These are phyloP conservation scores for Aethes cnicana DNA, from an alignment of 2,888 invertebrate species.

Conservation along the genomic window DNA sequence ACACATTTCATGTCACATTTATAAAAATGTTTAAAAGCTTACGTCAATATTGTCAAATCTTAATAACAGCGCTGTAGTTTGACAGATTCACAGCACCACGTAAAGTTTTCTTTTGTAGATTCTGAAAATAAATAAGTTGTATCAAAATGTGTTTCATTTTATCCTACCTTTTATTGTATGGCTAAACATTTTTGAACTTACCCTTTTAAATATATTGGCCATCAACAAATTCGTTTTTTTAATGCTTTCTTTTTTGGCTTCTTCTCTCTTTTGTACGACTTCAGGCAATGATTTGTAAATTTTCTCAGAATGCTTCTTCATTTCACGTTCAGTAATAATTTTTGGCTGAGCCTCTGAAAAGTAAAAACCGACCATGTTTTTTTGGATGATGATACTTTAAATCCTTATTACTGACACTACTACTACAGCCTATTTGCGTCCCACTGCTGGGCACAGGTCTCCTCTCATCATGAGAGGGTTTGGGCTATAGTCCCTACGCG, in stretches of 20 bases:
- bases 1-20: not conserved
- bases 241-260: constrained; percentile 81
- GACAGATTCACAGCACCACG: constrained; percentile 85
- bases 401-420: too few species aligned
- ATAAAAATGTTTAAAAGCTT: constrained; percentile 1
- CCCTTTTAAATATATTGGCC: constrained; percentile 89
- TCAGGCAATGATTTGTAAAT: constrained; percentile 87
- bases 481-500: too few species aligned
- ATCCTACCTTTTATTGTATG: not conserved
- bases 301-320: constrained; percentile 75
- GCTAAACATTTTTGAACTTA: constrained; percentile 45
- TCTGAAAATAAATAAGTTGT: constrained; percentile 70
- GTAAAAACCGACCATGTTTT: too few species aligned
- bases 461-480: too few species aligned
- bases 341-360: constrained; percentile 59
- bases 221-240: constrained; percentile 88
- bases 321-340: constrained; percentile 73
- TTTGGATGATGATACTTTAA: too few species aligned
- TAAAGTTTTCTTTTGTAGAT: constrained; percentile 85
- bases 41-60: constrained; percentile 56
- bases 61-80: constrained; percentile 83
- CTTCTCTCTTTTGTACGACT: constrained; percentile 84
- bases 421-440: too few species aligned
- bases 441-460: too few species aligned
- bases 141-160: not conserved